Evolutionary conservation across 1,140 invertebrate genomes (phyloP), one percentile per base, ranked within the genome.

Genomic region (Papilio dardanus): DNA sequence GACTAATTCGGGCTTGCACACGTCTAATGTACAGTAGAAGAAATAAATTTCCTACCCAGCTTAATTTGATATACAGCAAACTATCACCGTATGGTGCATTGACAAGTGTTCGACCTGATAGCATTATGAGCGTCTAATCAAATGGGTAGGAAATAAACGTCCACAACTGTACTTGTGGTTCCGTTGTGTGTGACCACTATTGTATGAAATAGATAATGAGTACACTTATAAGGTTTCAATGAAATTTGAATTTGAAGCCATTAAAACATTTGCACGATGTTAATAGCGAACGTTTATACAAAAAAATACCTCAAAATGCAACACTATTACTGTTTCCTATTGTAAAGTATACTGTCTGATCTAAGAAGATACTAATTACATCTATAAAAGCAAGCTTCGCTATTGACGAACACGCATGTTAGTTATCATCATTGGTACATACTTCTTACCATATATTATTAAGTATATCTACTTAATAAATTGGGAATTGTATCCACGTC

Each of bases 181-280:
- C 54, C 19, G 50, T 24, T 54, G 50, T 54, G 54, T 0, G 50
- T 24, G 54, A 62, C 24, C 24, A 28, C 12, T 28, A 24, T 30
- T 28, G 54, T 28, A 62, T 28, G 21, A 62, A 62, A 62, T 62
- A 62, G 24, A 14, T 62, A 28, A 62, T 24, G 10, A 54, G 21
- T 21, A 28, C 21, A 8, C 5, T 62, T 28, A 62, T 62, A 62
- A 1, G 54, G 54, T 62, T 62, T 62, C 54, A 28, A 28, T 62
- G 24, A 30, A 62, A 62, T 62, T 62, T 46, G 42, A n/a, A 46
- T 46, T 46, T 62, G 54, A 62, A 62, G 54, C 54, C 24, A 62
- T 62, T 28, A 62, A 50, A 54, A 54, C 5, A 46, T 46, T 19
- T 16, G 12, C 35, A 37, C 5, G 35, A 10, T 12, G 35, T 10